These are phyloP conservation scores for Drosophila ezoana DNA, from an alignment of 2,888 invertebrate genomes.

Conservation along the genomic window DNA sequence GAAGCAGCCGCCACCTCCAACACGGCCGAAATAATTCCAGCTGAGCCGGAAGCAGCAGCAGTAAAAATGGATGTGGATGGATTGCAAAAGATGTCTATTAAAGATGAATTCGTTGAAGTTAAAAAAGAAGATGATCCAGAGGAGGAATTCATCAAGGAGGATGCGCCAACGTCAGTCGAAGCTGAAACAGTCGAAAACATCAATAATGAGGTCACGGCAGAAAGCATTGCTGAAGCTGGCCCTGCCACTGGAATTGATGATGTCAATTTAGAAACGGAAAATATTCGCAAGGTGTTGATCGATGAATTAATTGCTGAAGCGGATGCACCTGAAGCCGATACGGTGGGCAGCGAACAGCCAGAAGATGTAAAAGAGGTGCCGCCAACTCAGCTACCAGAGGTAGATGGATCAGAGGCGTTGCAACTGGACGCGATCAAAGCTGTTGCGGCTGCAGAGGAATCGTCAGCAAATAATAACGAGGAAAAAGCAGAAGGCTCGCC, in stretches of 20 bases:
- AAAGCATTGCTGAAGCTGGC: slow-evolving; percentile 12
- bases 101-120: slow-evolving; percentile 11
- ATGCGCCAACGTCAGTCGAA: slow-evolving; percentile 24
- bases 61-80: slow-evolving; percentile 30
- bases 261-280: slow-evolving; percentile 62
- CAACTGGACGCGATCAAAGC: slow-evolving; percentile 18
- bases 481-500: slow-evolving; percentile 8
- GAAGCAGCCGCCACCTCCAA: slow-evolving; percentile 25
- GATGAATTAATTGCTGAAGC: slow-evolving; percentile 69
- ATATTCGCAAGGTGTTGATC: slow-evolving; percentile 59
- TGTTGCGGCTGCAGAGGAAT: slow-evolving; percentile 8
- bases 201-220: slow-evolving; percentile 5
- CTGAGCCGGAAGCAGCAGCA: slow-evolving; percentile 16
- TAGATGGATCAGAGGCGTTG: slow-evolving; percentile 17
- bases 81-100: slow-evolving; percentile 1
- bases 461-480: slow-evolving; percentile 19
- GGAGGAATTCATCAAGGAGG: slow-evolving; percentile 60
- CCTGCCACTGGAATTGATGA: slow-evolving; percentile 34
- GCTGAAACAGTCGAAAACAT: slow-evolving; percentile 7
- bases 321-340: slow-evolving; percentile 24
- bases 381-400: slow-evolving; percentile 25
- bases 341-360: slow-evolving; percentile 16
- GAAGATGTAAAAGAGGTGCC: slow-evolving; percentile 13
- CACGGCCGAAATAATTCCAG: slow-evolving; percentile 36
- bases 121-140: slow-evolving; percentile 47